A percentile compares a stretch with the other conserved stretches of the same genome.
Conservation (phyloP, 2,888 invertebrate species). For the Parnassius apollo region DNA sequence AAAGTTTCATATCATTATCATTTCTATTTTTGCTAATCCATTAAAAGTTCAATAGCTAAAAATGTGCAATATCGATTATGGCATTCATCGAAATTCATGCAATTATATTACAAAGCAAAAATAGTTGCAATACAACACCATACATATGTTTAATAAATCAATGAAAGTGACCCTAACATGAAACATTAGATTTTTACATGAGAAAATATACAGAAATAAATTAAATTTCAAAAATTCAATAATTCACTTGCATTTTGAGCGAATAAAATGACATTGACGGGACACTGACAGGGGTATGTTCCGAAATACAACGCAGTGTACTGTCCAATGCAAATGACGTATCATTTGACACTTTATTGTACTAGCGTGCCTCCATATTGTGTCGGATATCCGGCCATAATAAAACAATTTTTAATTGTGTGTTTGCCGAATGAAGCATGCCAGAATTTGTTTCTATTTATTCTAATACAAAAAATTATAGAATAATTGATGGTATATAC, state of each 20-base stretch:
- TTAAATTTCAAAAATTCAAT: constrained; percentile 18
- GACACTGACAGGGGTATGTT: too few relatives aligned
- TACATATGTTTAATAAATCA: background rate
- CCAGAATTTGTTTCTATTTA: too few relatives aligned
- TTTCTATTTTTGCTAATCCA: constrained; percentile 2
- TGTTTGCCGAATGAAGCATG: too few relatives aligned
- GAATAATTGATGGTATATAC: too few relatives aligned
- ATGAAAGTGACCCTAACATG: background rate
- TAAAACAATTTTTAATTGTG: too few relatives aligned
- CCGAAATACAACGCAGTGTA: too few relatives aligned
- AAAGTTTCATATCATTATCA: constrained; percentile 12
- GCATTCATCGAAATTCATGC: constrained; percentile 52
- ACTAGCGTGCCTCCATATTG: too few relatives aligned
- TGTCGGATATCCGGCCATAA: too few relatives aligned
- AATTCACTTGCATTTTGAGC: background rate
- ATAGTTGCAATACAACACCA: background rate
- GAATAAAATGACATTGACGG: too few relatives aligned
- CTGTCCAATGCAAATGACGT: too few relatives aligned
- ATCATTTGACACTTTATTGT: too few relatives aligned
- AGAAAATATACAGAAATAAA: constrained; percentile 17
- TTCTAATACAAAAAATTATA: too few relatives aligned
- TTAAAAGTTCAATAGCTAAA: constrained; percentile 10
- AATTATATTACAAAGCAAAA: constrained; percentile 2
- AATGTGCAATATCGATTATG: constrained; percentile 64
- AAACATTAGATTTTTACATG: background rate